A percentile compares a stretch with the other conserved stretches of the same genome.
phyloP scores from a whole-genome alignment of 2,888 invertebrate genomes.

The Rhamphomyia laevipes region DNA sequence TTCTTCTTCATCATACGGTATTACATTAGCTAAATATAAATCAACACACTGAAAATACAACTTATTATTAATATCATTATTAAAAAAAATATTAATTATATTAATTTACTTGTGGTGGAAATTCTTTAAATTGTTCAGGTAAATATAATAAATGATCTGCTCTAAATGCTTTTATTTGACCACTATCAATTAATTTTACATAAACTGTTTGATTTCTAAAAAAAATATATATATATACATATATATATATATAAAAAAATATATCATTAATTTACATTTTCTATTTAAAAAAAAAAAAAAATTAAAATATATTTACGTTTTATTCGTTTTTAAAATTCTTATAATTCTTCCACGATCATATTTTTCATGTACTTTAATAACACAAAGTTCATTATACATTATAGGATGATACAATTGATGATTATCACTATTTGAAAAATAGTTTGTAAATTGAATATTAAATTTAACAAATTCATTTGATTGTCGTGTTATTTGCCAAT shows the following conservation, averaged over 20 bases:
- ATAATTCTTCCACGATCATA: constrained; percentile 47
- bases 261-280: too few species aligned
- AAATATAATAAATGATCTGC: constrained; percentile 35
- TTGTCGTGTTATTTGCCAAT: constrained; percentile 17
- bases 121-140: constrained; percentile 40
- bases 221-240: too few species aligned
- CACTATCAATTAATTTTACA: too few species aligned
- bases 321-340: too few species aligned
- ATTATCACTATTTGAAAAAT: constrained; percentile 19
- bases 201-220: too few species aligned
- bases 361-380: constrained; percentile 39
- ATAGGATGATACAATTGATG: constrained; percentile 27
- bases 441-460: constrained; percentile 20
- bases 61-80: too few species aligned
- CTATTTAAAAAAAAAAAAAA: too few species aligned
- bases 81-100: too few species aligned
- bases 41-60: constrained; percentile 30
- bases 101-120: constrained; percentile 36
- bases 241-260: constrained; percentile 31
- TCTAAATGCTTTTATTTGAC: neutral
- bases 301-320: too few species aligned
- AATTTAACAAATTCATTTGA: constrained; percentile 22
- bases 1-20: constrained; percentile 44
- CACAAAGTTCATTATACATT: constrained; percentile 46
- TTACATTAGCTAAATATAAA: constrained; percentile 40